Evolutionary conservation across 2,113 vertebrate species (phyloP).

Genomic region (Phoenicopterus ruber): DNA sequence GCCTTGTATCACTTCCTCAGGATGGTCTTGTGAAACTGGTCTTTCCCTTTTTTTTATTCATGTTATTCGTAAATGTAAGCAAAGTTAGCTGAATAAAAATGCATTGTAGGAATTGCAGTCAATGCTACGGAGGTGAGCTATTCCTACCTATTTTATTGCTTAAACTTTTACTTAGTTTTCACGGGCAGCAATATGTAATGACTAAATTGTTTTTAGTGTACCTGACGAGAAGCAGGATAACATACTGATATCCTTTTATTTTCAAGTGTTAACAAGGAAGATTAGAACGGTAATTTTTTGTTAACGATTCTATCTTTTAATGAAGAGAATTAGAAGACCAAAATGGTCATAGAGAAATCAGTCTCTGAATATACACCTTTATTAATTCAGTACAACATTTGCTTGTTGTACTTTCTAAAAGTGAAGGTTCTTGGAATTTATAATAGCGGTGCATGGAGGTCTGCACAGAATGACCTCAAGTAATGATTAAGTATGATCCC

Average conservation of each 20-base stretch:
- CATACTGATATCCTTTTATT: neutral
- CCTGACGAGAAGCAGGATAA: neutral
- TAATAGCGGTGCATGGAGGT: neutral
- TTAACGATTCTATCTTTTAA: neutral
- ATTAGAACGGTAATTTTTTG: neutral
- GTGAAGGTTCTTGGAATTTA: neutral
- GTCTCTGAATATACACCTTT: neutral
- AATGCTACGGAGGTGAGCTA: neutral
- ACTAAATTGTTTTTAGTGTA: neutral
- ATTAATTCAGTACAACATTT: neutral
- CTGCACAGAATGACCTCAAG: neutral
- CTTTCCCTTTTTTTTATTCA: neutral
- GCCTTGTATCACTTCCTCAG: constrained; percentile 35
- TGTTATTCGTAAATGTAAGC: neutral
- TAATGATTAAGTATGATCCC: neutral
- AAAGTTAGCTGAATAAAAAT: neutral
- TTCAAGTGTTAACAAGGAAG: neutral
- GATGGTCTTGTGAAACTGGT: neutral
- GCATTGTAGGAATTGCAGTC: neutral
- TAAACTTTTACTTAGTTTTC: neutral
- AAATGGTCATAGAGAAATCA: neutral
- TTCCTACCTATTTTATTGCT: neutral
- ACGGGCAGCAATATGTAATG: neutral
- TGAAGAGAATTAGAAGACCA: neutral
- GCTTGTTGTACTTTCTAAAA: neutral